Evolutionary conservation across 2,797 vertebrate species (phyloP).

Genomic region (Sebastiscus albofasciatus): DNA sequence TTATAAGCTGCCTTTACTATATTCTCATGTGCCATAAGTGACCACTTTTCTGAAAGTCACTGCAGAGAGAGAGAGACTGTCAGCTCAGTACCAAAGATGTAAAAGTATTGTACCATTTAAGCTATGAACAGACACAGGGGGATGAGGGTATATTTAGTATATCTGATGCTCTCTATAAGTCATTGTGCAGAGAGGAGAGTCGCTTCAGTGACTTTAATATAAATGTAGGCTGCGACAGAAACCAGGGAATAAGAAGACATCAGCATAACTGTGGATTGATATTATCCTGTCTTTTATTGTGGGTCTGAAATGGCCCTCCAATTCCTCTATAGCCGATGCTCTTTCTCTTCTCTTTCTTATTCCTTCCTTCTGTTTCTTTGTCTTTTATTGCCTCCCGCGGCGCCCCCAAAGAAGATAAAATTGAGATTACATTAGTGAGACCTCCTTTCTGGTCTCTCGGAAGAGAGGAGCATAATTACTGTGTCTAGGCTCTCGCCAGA

Average conservation of each 20-base stretch:
- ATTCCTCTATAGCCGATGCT: slow-evolving; percentile 26
- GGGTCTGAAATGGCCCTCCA: slow-evolving; percentile 47
- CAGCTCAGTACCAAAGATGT: slow-evolving; percentile 23
- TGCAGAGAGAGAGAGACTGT: slow-evolving; percentile 19
- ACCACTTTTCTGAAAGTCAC: slow-evolving; percentile 29
- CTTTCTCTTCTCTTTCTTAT: slow-evolving; percentile 24
- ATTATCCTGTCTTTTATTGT: slow-evolving; percentile 54
- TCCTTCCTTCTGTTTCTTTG: slow-evolving; percentile 12
- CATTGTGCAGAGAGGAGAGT: slow-evolving; percentile 43
- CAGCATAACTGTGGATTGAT: slow-evolving; percentile 46
- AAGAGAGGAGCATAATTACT: slow-evolving; percentile 65
- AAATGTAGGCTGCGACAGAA: slow-evolving; percentile 49
- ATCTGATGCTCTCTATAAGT: slow-evolving; percentile 56
- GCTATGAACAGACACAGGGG: slow-evolving; percentile 31
- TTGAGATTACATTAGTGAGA: slow-evolving; percentile 69
- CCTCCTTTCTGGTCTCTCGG: slow-evolving; percentile 61
- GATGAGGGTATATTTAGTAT: slow-evolving; percentile 50
- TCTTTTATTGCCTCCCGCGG: slow-evolving; percentile 38
- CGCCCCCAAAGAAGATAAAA: slow-evolving; percentile 46
- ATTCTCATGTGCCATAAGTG: slow-evolving; percentile 18
- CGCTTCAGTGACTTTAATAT: slow-evolving; percentile 49
- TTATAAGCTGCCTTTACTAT: slow-evolving; percentile 6
- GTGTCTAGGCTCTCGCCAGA: slow-evolving; percentile 48
- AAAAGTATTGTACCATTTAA: slow-evolving; percentile 50
- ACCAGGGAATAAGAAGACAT: slow-evolving; percentile 53